Evolutionary conservation across 2,113 vertebrate species (phyloP), one percentile per base, ranked within the genome.

Genomic region (Holacanthus passer): DNA sequence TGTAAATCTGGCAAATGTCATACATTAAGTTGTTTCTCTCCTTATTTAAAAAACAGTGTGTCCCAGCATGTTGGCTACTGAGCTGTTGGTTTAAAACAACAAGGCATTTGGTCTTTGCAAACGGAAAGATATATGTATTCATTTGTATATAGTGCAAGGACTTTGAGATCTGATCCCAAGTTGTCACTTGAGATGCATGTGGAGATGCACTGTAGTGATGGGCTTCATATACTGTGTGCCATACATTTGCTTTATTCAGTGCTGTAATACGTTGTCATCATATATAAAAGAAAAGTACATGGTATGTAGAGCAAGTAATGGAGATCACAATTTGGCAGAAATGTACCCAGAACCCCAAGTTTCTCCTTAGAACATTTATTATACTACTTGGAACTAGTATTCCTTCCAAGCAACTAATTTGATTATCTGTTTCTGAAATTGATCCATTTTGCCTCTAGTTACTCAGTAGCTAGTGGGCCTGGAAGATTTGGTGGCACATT

Each of bases 371-470:
- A 55, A 64, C 48, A 45, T 58, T 20, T 24, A 24, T n/a, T n/a
- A n/a, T n/a, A n/a, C n/a, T n/a, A n/a, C n/a, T n/a, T n/a, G n/a
- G 75, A 60, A 24, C 29, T 9, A 20, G 19, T 48, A 29, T 64
- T 81, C 14, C 24, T 29, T 45, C 7, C 20, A 63, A 24, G 66
- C 14, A 29, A 45, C 60, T 67, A 11, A 32, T 50, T 43, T 55
- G 31, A 66, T 79, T 11, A 67, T 45, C 8, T 67, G 3, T 63
- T 69, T 58, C 29, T 48, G 13, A 22, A 62, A 52, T 63, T 19
- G 37, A 45, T 85, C 62, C 16, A n/a, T 20, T 79, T 79, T 59
- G 14, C 67, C 2, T 72, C 24, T 9, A 63, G 11, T 43, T 45
- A n/a, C 22, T 75, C 4, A 62, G 0, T 5, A 41, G 10, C 9